A percentile compares a stretch with the other conserved stretches of the same genome.
phyloP scores from a whole-genome alignment of 2,113 vertebrate species.

The Numenius arquata region DNA sequence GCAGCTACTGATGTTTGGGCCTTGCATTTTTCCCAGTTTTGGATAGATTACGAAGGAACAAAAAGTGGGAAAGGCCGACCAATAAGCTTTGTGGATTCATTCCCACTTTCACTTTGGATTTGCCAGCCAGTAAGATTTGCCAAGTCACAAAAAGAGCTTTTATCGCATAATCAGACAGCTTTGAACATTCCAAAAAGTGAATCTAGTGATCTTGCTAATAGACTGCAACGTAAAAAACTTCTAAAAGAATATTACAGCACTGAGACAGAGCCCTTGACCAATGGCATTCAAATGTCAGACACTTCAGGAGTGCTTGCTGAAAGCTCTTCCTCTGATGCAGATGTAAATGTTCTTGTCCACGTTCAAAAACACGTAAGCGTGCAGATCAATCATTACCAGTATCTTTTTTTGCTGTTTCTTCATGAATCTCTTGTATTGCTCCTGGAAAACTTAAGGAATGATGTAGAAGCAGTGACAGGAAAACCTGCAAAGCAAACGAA shows the following conservation, averaged over 20 bases:
- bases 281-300: constrained; percentile 79
- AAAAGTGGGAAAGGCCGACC: constrained; percentile 88
- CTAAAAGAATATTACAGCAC: constrained; percentile 91
- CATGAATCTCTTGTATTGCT: constrained; percentile 89
- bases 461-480: constrained; percentile 85
- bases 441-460: constrained; percentile 87
- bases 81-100: constrained; percentile 91
- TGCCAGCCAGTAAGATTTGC: constrained; percentile 86
- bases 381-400: constrained; percentile 95
- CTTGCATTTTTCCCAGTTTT: constrained; percentile 94
- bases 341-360: constrained; percentile 87
- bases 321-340: constrained; percentile 72
- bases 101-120: constrained; percentile 93
- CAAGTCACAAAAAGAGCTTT: constrained; percentile 79
- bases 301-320: constrained; percentile 54
- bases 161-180: background rate
- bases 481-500: constrained; percentile 73
- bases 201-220: constrained; percentile 81
- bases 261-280: constrained; percentile 66
- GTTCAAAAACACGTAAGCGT: constrained; percentile 89
- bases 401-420: constrained; percentile 88
- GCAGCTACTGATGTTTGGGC: constrained; percentile 93
- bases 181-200: constrained; percentile 79
- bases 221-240: constrained; percentile 87
- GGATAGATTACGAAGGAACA: constrained; percentile 93